Base-by-base conservation (phyloP, 2,888 invertebrate genomes). In the Drosophila merina region DNA sequence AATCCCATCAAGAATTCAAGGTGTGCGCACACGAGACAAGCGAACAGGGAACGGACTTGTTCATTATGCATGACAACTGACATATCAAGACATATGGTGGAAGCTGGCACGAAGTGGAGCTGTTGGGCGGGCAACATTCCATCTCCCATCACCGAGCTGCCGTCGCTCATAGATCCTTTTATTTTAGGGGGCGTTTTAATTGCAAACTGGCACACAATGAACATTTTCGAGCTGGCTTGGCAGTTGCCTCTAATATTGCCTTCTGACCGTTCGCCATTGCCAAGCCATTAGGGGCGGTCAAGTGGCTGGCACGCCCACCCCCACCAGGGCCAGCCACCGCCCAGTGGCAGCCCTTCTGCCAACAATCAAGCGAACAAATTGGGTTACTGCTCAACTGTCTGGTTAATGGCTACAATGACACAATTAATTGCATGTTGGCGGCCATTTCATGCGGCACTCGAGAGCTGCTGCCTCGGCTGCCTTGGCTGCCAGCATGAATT, bases 341-440 rank as follows among this genome's bases (percentile, higher is more conserved):
- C 30, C 26, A 26, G n/a, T 25, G 0, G n/a, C n/a, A 33, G 6
- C 33, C 12, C 14, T 25, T 44, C 9, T 48, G 54, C 49, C 72
- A 62, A 76, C 82, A 85, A 85, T 87, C 83, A 87, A 67, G 86
- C 86, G 77, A 79, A 71, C 88, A 82, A 82, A 82, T 85, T 82
- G 88, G 88, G 82, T 82, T 82, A 82, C 83, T 87, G 88, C 88
- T 82, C 88, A 85, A 82, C 88, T 82, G 82, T 87, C 82, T 85
- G 82, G 86, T 82, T 82, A 82, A 82, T 85, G 88, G 86, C 80
- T 82, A 87, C 83, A 82, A 82, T 82, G 82, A 87, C 82, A 82
- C 86, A 87, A 82, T 82, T 82, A 82, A 82, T 82, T 85, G 88
- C 82, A 82, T 77, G 82, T 76, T 72, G 74, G 74, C 40, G 50